Evolutionary conservation across 2,888 invertebrate species (phyloP).

Genomic region (Cosmorhoe ocellata): DNA sequence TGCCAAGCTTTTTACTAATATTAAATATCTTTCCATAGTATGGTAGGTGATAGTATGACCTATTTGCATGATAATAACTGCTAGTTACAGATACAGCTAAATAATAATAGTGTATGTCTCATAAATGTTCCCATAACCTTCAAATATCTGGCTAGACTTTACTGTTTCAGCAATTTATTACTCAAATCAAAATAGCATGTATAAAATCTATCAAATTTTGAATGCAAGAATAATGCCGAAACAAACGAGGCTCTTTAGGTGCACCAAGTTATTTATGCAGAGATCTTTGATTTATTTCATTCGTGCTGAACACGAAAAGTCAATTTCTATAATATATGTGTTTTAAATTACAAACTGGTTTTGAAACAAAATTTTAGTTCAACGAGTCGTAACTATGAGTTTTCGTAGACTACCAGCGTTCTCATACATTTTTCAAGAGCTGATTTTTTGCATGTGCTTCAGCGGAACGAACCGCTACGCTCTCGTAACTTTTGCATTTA

Average conservation of each 20-base stretch:
- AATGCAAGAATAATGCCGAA: slow-evolving; percentile 17
- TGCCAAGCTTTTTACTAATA: slow-evolving; percentile 14
- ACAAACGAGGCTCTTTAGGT: slow-evolving; percentile 11
- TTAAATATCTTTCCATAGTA: too few species aligned
- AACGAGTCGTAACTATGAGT: not conserved
- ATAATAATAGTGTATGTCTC: too few species aligned
- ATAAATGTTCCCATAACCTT: slow-evolving; percentile 15
- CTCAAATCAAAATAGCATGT: slow-evolving; percentile 31
- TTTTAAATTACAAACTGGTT: not conserved
- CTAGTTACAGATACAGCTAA: slow-evolving; percentile 10
- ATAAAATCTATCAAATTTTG: slow-evolving; percentile 21
- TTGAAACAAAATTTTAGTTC: not conserved
- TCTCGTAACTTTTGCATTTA: too few species aligned
- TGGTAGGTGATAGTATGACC: not conserved
- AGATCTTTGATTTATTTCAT: slow-evolving; percentile 1
- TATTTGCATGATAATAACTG: slow-evolving; percentile 12
- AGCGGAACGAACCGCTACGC: too few species aligned
- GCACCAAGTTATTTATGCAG: slow-evolving; percentile 7
- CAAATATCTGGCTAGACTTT: slow-evolving; percentile 22
- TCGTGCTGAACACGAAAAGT: slow-evolving; percentile 1
- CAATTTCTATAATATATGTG: not conserved
- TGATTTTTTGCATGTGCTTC: too few species aligned
- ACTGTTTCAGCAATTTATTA: slow-evolving; percentile 23
- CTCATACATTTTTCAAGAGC: too few species aligned
- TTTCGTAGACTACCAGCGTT: not conserved